Base-by-base conservation (phyloP, 1,140 invertebrate genomes). In the Tetragonula clypearis region DNA sequence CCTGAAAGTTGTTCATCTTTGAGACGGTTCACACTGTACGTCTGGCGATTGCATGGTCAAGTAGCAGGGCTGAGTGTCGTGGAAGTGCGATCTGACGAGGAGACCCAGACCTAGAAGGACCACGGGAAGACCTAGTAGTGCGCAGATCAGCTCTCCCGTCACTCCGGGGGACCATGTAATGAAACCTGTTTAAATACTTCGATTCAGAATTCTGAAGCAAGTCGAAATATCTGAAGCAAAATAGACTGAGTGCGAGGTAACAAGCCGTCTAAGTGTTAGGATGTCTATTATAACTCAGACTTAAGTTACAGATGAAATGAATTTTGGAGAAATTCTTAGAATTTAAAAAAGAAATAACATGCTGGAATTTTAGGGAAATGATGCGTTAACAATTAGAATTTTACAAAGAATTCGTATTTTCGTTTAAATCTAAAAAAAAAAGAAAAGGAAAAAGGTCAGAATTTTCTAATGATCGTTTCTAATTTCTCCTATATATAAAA, bases 101-200 rank as follows among this genome's bases (percentile, higher is more conserved):
- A 96, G 88, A 17, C 93, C 93, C 60, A 96, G 84, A n/a, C 96
- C 96, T 0, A 96, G 91, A 5, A 96, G 84, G 41, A 96, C 95
- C 17, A 96, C 95, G 1, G 96, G 96, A 77, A 96, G 93, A 84
- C 96, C 96, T 3, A 96, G 90, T 30, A 96, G 88, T 0, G 96
- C 95, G 87, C 96, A 96, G 75, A 96, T 96, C 35, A 96, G 88
- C 87, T 96, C 96, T 1, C 96, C 96, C 9, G 95, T 95, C 49
- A 96, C 93, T n/a, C 94, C 94, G 11, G 96, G 96, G 65, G 95
- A 94, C 96, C 96, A 96, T 19, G 91, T 84, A 56, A 96, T 91
- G 66, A 91, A 90, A 84, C 94, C 95, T 96, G 82, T 66, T 35
- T 30, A 12, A 69, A 86, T n/a, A 30, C 62, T 49, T 74, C 35